Evolutionary conservation across 1,140 invertebrate species (phyloP), one percentile per base, ranked within the genome.

Genomic region (Gerris buenoi): DNA sequence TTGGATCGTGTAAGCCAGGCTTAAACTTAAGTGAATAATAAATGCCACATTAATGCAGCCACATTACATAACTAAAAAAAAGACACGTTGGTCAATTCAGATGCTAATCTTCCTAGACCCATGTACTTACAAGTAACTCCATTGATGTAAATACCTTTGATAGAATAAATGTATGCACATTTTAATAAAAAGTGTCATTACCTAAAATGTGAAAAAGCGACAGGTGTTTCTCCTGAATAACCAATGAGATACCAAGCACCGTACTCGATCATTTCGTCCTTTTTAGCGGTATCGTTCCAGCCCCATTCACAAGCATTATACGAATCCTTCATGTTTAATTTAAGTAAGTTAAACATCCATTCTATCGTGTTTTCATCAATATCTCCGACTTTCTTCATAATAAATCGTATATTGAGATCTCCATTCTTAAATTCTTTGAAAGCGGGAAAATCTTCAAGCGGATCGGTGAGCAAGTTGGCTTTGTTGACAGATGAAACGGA

Each of bases 201-300:
- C 33, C 33, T 46, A 74, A 92, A 93, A 78, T 90, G 88, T 25
- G 84, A 81, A 74, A 88, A 89, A 0, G 83, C 88, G 27, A 88
- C 79, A 26, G 82, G 82, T 1, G 79, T 74, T 25, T 80, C 72
- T 27, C 74, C 73, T 13, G 77, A 73, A 29, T 78, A 79, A 13
- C 84, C 87, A 66, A 90, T 79, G 27, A 90, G 75, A 76, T 88
- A 89, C 80, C 85, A 85, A 2, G 88, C 86, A 65, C 79, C 76
- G 68, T 85, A 82, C 73, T 89, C 87, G 26, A 79, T 84, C 81
- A 90, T 82, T 76, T 90, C 87, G 68, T 85, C 81, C 25, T 79
- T 74, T 77, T 90, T 90, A 22, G 84, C 81, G 59, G 82, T 79
- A 64, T 82, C 82, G 71, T 85, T 85, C 88, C 88, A 90, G 58